Evolutionary conservation across 2,888 invertebrate genomes (phyloP), one percentile per base, ranked within the genome.

Genomic region (Volucella bombylans): DNA sequence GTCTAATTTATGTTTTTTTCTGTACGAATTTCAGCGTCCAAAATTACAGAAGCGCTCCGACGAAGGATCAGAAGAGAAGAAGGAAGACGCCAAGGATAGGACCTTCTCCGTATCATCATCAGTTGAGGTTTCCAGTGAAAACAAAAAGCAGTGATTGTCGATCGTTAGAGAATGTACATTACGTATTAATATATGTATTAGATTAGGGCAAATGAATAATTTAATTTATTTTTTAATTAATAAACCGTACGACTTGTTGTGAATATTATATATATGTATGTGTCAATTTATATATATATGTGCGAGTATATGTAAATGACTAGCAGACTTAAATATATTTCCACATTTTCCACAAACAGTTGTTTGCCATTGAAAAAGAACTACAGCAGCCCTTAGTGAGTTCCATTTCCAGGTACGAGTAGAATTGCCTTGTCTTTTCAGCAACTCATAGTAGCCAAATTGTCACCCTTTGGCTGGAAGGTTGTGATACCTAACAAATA

Each of bases 71-170:
- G 83, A 87, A 4, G 88, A 89, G 57, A 87, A 89, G 65, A 87
- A 89, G 65, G 87, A 86, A 8, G 78, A 59, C 61, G 50, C 49
- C 59, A 82, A 80, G 61, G 87, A 77, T 47, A 23, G 76, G 77
- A 76, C 88, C 18, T 89, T 90, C 79, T 88, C 90, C 79, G 89
- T 90, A 23, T 89, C 90, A 10, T 88, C 90, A 23, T 90, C 91
- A 10, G 90, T 90, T 11, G 91, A 90, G 87, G 90, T 90, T 41
- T 88, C 90, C 18, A 89, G 87, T 64, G 89, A 89, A 67, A 85
- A 89, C 64, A 87, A 86, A 38, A 87, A 86, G 67, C 73, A 52
- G 18, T 77, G 67, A 55, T 14, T 55, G 31, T 10, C 41, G n/a
- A 50, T 8, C 45, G 0, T 18, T 50, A 67, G 38, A 15, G 61